Evolutionary conservation across 2,797 vertebrate species (phyloP).

Genomic region (Salarias fasciatus): DNA sequence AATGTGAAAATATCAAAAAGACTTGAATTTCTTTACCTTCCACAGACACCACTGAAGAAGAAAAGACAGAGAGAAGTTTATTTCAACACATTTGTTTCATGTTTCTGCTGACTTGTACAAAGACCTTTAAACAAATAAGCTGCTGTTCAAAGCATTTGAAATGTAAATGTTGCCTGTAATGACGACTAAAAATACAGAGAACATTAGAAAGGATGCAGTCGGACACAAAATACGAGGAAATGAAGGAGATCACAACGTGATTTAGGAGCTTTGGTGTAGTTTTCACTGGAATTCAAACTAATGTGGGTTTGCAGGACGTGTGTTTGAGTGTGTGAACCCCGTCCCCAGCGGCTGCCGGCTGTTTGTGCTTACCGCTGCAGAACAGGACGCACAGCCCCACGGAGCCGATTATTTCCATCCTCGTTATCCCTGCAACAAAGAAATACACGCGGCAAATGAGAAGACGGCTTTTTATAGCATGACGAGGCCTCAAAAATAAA

Average conservation of each 20-base stretch:
- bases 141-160: slow-evolving; percentile 57
- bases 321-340: slow-evolving; percentile 15
- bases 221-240: not conserved
- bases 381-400: slow-evolving; percentile 68
- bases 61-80: slow-evolving; percentile 25
- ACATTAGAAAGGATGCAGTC: slow-evolving; percentile 20
- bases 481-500: not conserved
- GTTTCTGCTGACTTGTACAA: slow-evolving; percentile 16
- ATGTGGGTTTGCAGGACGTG: slow-evolving; percentile 30
- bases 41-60: slow-evolving; percentile 65
- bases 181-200: slow-evolving; percentile 35
- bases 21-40: slow-evolving; percentile 68
- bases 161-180: slow-evolving; percentile 55
- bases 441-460: slow-evolving; percentile 18
- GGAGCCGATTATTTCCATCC: slow-evolving; percentile 71
- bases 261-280: slow-evolving; percentile 6
- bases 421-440: slow-evolving; percentile 51
- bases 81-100: slow-evolving; percentile 24
- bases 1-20: too few relatives aligned
- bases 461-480: slow-evolving; percentile 27
- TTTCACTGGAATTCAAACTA: slow-evolving; percentile 22
- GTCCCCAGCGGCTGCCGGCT: slow-evolving; percentile 55
- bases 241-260: slow-evolving; percentile 22
- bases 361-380: slow-evolving; percentile 76
- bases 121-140: slow-evolving; percentile 25